phyloP scores from a whole-genome alignment of 2,888 invertebrate genomes.

The Leptothorax acervorum region DNA sequence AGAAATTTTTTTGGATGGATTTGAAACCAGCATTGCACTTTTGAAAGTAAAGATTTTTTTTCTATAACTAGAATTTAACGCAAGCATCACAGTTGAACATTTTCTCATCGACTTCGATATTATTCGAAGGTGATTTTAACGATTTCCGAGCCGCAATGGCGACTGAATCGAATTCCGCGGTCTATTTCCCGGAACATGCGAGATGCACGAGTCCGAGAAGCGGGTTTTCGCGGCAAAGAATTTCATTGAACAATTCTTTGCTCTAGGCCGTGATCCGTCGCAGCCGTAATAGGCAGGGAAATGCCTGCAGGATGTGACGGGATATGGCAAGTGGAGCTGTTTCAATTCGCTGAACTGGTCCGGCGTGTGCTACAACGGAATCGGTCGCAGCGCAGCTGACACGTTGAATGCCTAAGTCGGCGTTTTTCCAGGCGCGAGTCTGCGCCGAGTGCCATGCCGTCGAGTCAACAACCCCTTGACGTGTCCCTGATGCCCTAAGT shows the following conservation, averaged over 20 bases:
- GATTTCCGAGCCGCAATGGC: slow-evolving; percentile 55
- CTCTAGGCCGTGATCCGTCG: slow-evolving; percentile 71
- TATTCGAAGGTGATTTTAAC: slow-evolving; percentile 14
- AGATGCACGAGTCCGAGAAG: slow-evolving; percentile 37
- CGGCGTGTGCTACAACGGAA: slow-evolving; percentile 76
- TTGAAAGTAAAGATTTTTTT: not conserved
- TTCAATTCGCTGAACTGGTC: slow-evolving; percentile 82
- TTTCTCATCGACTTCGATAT: slow-evolving; percentile 5
- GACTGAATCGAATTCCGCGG: slow-evolving; percentile 61
- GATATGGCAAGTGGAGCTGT: slow-evolving; percentile 78
- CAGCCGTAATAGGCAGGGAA: slow-evolving; percentile 79
- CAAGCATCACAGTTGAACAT: not conserved
- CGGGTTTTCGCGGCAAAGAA: slow-evolving; percentile 68
- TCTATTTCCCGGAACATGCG: slow-evolving; percentile 51
- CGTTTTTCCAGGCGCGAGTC: slow-evolving; percentile 76
- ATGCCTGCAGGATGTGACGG: slow-evolving; percentile 76
- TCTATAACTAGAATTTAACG: not conserved
- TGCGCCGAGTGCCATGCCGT: slow-evolving; percentile 56
- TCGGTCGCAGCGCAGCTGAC: slow-evolving; percentile 78
- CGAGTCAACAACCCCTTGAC: slow-evolving; percentile 73
- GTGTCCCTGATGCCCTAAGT: slow-evolving; percentile 68
- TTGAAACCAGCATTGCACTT: not conserved
- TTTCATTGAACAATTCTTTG: slow-evolving; percentile 77
- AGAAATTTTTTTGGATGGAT: not conserved
- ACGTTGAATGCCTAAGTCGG: slow-evolving; percentile 78